Evolutionary conservation across 2,888 invertebrate genomes (phyloP).

Genomic region (Cryptophagus acutangulus): DNA sequence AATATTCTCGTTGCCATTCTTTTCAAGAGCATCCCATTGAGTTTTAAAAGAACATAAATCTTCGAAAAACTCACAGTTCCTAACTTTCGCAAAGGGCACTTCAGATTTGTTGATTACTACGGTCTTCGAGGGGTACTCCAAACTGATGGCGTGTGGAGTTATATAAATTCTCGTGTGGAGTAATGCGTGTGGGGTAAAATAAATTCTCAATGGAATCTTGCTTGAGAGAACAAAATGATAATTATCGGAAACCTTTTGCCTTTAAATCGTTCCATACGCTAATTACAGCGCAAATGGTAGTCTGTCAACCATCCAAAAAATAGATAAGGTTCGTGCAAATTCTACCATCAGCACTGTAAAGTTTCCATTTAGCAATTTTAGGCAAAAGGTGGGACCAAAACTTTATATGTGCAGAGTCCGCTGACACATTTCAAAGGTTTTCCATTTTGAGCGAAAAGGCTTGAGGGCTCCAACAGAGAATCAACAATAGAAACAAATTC

Average conservation of each 20-base stretch:
- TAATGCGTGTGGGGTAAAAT: constrained; percentile 11
- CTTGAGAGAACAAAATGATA: constrained; percentile 12
- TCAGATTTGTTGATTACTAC: constrained; percentile 10
- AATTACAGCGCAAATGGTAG: too few species aligned
- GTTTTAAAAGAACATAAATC: too few species aligned
- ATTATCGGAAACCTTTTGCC: constrained; percentile 7
- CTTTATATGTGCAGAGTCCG: constrained; percentile 9
- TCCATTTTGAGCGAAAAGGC: constrained; percentile 4
- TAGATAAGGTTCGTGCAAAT: constrained; percentile 4
- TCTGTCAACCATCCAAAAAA: constrained; percentile 10
- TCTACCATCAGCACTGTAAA: background rate
- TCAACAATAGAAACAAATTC: constrained; percentile 14
- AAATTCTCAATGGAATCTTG: constrained; percentile 15
- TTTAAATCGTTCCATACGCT: background rate
- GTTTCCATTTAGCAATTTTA: constrained; percentile 7
- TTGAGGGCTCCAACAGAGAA: constrained; percentile 12
- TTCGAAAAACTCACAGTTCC: constrained; percentile 9
- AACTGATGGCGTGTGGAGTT: constrained; percentile 10
- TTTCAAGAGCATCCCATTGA: too few species aligned
- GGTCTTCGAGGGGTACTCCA: constrained; percentile 4
- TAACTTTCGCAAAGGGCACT: background rate
- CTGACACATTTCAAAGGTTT: constrained; percentile 11
- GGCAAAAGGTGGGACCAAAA: constrained; percentile 13
- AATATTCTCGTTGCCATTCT: too few species aligned
- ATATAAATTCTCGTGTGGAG: constrained; percentile 7